These are phyloP conservation scores for Drosophila athabasca DNA, from an alignment of 1,140 invertebrate species.

Conservation along the genomic window DNA sequence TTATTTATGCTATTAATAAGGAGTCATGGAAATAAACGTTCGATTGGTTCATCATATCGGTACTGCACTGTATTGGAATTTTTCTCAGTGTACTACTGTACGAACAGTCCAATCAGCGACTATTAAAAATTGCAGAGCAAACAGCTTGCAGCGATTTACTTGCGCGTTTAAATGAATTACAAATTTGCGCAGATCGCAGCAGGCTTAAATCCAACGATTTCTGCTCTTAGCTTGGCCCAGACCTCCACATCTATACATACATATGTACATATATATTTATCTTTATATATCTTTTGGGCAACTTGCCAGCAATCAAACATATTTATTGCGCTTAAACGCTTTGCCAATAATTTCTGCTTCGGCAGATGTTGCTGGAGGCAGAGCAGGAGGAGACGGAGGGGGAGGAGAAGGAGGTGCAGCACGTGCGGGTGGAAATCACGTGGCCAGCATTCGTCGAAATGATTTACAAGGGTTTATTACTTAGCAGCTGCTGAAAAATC, in stretches of 20 bases:
- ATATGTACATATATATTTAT: slow-evolving; percentile 13
- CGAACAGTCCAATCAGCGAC: slow-evolving; percentile 36
- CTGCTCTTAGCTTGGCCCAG: slow-evolving; percentile 6
- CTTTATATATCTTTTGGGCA: slow-evolving; percentile 40
- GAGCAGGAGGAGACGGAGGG: background rate
- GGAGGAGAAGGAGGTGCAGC: slow-evolving; percentile 35
- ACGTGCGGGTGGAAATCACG: slow-evolving; percentile 75
- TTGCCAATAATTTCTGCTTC: slow-evolving; percentile 75
- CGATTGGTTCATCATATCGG: no score
- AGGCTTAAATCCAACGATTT: background rate
- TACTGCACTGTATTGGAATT: background rate
- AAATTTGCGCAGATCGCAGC: slow-evolving; percentile 42
- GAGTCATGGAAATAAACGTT: no score
- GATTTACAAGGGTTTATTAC: slow-evolving; percentile 71
- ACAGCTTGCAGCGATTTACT: slow-evolving; percentile 63
- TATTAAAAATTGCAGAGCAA: slow-evolving; percentile 67
- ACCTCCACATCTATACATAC: no score
- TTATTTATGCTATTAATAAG: no score
- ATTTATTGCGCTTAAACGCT: slow-evolving; percentile 79
- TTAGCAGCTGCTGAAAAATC: slow-evolving; percentile 39
- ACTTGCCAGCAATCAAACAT: slow-evolving; percentile 72
- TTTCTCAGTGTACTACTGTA: slow-evolving; percentile 15
- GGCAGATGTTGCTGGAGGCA: slow-evolving; percentile 48
- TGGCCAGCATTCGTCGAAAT: slow-evolving; percentile 73
- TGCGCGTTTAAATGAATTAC: slow-evolving; percentile 61